Conservation (phyloP, 2,797 vertebrate genomes). For the Poeciliopsis infans region DNA sequence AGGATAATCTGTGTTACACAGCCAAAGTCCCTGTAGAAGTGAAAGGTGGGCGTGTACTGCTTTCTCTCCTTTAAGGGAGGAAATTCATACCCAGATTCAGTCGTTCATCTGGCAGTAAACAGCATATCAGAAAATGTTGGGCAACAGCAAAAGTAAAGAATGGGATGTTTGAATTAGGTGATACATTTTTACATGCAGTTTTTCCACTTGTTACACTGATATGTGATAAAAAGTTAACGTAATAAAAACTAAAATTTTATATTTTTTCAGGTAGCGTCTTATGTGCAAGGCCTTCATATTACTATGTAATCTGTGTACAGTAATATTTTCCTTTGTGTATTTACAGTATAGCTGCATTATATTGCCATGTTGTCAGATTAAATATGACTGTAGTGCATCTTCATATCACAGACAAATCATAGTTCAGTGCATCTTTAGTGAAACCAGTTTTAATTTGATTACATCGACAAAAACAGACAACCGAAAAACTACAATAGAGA, state of each 20-base stretch:
- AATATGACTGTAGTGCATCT: conserved; percentile 34
- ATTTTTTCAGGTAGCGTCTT: conserved; percentile 21
- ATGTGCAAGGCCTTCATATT: conserved; percentile 10
- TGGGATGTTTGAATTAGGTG: background rate
- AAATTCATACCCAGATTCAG: conserved; percentile 26
- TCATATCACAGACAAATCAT: conserved; percentile 44
- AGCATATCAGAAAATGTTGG: background rate
- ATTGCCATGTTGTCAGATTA: conserved; percentile 32
- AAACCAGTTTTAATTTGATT: conserved; percentile 46
- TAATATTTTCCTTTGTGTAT: background rate
- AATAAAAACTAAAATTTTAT: background rate
- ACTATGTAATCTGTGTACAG: background rate
- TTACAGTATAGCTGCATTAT: conserved; percentile 18
- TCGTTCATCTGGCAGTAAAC: conserved; percentile 28
- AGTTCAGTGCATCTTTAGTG: conserved; percentile 25
- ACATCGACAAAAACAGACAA: conserved; percentile 24
- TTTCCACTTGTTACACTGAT: conserved; percentile 5
- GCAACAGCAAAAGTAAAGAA: background rate
- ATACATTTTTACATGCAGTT: background rate
- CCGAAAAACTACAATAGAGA: conserved; percentile 14
- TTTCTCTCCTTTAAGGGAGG: conserved; percentile 33
- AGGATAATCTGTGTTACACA: conserved; percentile 75
- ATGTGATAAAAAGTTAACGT: conserved; percentile 6
- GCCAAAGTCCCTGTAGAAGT: conserved; percentile 65
- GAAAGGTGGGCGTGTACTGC: conserved; percentile 47